Conservation (phyloP, 2,888 invertebrate genomes). For the Tinea semifulvella region DNA sequence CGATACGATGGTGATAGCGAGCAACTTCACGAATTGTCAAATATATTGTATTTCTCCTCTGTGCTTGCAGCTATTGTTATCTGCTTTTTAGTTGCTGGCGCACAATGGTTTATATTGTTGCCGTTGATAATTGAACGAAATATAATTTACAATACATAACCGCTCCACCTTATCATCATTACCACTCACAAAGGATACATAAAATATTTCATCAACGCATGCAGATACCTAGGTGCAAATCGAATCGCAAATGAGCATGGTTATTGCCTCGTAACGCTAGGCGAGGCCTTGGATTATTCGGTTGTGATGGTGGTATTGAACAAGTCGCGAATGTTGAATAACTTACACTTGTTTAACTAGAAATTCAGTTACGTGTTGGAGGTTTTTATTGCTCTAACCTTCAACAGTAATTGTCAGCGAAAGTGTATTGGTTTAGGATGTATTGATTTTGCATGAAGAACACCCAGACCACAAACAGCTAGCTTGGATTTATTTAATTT, state of each 20-base stretch:
- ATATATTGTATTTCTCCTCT: slow-evolving; percentile 5
- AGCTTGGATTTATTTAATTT: no score
- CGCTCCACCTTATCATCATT: background rate
- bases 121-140: background rate
- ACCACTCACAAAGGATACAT: background rate
- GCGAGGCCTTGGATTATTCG: slow-evolving; percentile 10
- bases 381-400: slow-evolving; percentile 9
- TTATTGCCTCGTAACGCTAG: slow-evolving; percentile 11
- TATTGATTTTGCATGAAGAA: no score
- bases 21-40: background rate
- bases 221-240: slow-evolving; percentile 1
- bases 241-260: slow-evolving; percentile 10
- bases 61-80: slow-evolving; percentile 4
- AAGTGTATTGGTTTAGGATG: slow-evolving; percentile 23
- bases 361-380: slow-evolving; percentile 8
- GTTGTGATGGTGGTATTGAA: slow-evolving; percentile 9
- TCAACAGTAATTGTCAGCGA: slow-evolving; percentile 35
- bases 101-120: background rate
- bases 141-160: background rate
- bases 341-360: slow-evolving; percentile 11
- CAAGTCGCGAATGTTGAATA: slow-evolving; percentile 11
- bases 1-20: slow-evolving; percentile 3
- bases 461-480: no score
- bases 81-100: slow-evolving; percentile 9
- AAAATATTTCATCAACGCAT: background rate